Evolutionary conservation across 2,113 vertebrate genomes (phyloP).

Genomic region (Pontoporia blainvillei): DNA sequence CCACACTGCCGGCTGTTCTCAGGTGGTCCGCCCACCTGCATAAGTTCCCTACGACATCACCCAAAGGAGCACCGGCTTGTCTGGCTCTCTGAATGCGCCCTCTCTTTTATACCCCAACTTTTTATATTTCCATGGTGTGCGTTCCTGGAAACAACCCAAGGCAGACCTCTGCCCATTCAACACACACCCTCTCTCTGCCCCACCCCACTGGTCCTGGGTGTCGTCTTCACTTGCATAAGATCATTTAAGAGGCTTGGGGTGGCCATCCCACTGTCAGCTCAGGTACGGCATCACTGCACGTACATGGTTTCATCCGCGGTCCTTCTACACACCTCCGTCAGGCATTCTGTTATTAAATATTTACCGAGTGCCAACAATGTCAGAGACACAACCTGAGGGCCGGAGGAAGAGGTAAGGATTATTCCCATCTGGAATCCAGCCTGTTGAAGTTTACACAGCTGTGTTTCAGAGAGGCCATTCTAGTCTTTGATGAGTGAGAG

Average conservation of each 20-base stretch:
- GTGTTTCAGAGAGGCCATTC: neutral
- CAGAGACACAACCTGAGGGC: neutral
- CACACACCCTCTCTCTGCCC: neutral
- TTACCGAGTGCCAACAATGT: neutral
- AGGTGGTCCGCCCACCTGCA: too few species aligned
- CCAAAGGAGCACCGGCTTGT: neutral
- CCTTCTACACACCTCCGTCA: neutral
- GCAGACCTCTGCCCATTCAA: neutral
- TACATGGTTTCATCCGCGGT: neutral
- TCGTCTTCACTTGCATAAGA: neutral
- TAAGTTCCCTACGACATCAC: neutral
- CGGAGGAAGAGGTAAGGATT: neutral
- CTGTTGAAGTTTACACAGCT: neutral
- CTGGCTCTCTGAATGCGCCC: neutral
- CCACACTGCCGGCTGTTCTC: neutral
- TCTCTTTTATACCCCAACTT: neutral
- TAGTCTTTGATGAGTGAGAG: neutral
- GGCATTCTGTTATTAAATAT: neutral
- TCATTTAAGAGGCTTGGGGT: neutral
- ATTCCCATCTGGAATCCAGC: neutral
- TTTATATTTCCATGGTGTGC: neutral
- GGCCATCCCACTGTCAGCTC: neutral
- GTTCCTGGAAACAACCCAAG: neutral
- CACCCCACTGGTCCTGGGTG: neutral
- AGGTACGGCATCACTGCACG: neutral